A percentile compares a stretch with the other conserved stretches of the same genome.
phyloP scores from a whole-genome alignment of 2,888 invertebrate genomes.

The Lepetodrilus schrolli region DNA sequence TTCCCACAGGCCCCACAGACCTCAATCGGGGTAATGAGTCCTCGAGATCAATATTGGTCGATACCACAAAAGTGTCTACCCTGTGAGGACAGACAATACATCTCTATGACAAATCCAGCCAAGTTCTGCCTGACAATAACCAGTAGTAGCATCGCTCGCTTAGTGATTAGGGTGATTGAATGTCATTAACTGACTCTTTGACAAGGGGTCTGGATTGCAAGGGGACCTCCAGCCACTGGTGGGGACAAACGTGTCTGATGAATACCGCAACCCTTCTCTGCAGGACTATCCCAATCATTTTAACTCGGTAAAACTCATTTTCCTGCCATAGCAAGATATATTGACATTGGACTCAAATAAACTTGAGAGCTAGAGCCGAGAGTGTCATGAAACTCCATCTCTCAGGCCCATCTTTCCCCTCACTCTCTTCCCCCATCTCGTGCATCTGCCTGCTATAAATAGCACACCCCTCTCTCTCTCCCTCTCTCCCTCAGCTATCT shows the following conservation, averaged over 20 bases:
- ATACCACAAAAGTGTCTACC: slow-evolving; percentile 35
- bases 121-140: slow-evolving; percentile 42
- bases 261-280: slow-evolving; percentile 30
- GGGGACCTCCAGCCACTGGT: slow-evolving; percentile 12
- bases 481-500: slow-evolving; percentile 28
- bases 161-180: slow-evolving; percentile 37
- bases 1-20: slow-evolving; percentile 14
- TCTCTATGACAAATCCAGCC: slow-evolving; percentile 47
- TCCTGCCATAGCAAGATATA: slow-evolving; percentile 31
- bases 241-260: slow-evolving; percentile 41
- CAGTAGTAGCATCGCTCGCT: slow-evolving; percentile 29
- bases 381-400: slow-evolving; percentile 16
- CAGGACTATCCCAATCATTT: slow-evolving; percentile 35
- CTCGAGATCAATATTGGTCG: slow-evolving; percentile 34
- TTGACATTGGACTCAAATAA: slow-evolving; percentile 36
- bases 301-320: slow-evolving; percentile 35
- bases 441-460: slow-evolving; percentile 1
- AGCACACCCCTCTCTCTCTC: slow-evolving; percentile 5
- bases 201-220: slow-evolving; percentile 26
- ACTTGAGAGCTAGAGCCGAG: slow-evolving; percentile 27
- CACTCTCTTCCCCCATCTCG: neutral
- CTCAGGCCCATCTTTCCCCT: neutral
- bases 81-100: slow-evolving; percentile 44
- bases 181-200: slow-evolving; percentile 37
- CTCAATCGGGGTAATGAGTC: slow-evolving; percentile 39